Evolutionary conservation across 2,113 vertebrate genomes (phyloP).

Genomic region (Oryzias javanicus): DNA sequence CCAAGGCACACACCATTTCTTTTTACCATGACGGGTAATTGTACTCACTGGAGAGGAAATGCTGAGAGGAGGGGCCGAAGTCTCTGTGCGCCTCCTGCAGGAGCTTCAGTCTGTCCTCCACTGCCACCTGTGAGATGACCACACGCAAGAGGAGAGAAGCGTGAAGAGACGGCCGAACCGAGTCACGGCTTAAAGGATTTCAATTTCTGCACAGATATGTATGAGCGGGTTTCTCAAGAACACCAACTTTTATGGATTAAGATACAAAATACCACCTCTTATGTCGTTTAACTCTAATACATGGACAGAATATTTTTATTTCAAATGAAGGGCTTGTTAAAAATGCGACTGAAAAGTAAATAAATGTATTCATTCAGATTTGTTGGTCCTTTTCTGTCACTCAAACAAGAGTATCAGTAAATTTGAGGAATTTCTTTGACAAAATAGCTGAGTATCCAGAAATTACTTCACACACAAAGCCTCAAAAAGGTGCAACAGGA

Average conservation of each 20-base stretch:
- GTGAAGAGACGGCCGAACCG: slow-evolving; percentile 7
- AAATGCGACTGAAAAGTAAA: too few relatives aligned
- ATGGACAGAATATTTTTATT: too few relatives aligned
- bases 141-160: slow-evolving; percentile 21
- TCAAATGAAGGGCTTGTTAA: too few relatives aligned
- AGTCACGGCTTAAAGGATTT: slow-evolving; percentile 29
- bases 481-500: too few relatives aligned
- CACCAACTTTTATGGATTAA: neutral
- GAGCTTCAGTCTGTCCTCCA: slow-evolving; percentile 91
- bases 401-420: too few relatives aligned
- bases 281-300: too few relatives aligned
- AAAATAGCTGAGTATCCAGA: too few relatives aligned
- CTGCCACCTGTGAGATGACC: slow-evolving; percentile 79
- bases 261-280: too few relatives aligned
- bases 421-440: too few relatives aligned
- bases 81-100: slow-evolving; percentile 93
- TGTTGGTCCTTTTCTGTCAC: too few relatives aligned
- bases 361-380: too few relatives aligned
- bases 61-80: slow-evolving; percentile 93
- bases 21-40: slow-evolving; percentile 11
- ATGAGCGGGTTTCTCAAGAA: slow-evolving; percentile 24
- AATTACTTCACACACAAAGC: too few relatives aligned
- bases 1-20: neutral
- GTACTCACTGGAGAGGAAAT: slow-evolving; percentile 95
- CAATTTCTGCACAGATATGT: slow-evolving; percentile 27